Evolutionary conservation across 2,797 vertebrate species (phyloP).

Genomic region (Syncerus caffer): DNA sequence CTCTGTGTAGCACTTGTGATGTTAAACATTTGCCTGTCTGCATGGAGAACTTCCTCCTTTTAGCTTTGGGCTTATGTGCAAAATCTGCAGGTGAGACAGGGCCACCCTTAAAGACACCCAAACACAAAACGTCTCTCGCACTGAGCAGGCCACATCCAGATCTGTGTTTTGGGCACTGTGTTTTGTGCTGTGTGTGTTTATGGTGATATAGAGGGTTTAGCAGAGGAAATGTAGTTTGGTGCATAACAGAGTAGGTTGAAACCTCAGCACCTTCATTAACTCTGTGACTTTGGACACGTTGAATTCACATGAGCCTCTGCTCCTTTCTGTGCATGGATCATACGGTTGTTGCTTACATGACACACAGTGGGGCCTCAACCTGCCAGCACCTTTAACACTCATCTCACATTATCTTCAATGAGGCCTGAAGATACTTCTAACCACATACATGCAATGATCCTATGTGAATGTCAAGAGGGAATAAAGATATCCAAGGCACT

Average conservation of each 20-base stretch:
- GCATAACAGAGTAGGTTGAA: background rate
- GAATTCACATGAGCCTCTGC: background rate
- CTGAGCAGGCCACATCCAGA: background rate
- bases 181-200: background rate
- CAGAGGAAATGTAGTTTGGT: background rate
- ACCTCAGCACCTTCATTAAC: background rate
- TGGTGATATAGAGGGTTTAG: background rate
- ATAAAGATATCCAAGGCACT: background rate
- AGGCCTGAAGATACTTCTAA: background rate
- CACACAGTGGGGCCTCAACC: background rate
- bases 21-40: background rate
- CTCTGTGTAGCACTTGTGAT: background rate
- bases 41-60: background rate
- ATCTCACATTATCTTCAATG: background rate
- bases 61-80: background rate
- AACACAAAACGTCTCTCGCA: background rate
- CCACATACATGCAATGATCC: background rate
- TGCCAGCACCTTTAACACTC: background rate
- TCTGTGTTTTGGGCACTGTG: background rate
- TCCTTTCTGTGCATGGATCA: background rate
- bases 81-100: background rate
- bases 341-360: background rate
- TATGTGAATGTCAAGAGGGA: background rate
- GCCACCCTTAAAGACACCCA: background rate
- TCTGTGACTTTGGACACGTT: background rate